phyloP scores from a whole-genome alignment of 2,797 vertebrate genomes.

The Chiroxiphia lanceolata region DNA sequence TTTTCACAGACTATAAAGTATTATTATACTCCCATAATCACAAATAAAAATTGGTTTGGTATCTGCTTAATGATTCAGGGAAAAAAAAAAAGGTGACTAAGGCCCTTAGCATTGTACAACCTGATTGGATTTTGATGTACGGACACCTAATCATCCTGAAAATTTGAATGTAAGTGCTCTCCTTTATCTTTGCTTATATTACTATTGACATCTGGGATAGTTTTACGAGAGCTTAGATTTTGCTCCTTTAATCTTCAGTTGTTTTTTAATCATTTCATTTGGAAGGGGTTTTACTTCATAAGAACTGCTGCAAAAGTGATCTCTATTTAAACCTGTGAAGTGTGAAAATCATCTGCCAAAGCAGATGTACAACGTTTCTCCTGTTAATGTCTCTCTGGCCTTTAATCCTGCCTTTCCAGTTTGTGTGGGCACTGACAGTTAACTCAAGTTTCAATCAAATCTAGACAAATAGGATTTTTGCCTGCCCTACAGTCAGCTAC shows the following conservation, averaged over 20 bases:
- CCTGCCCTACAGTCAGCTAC: slow-evolving; percentile 1
- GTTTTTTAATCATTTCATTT: slow-evolving; percentile 10
- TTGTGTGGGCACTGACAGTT: slow-evolving; percentile 26
- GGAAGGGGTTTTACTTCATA: slow-evolving; percentile 37
- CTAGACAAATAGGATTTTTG: slow-evolving; percentile 21
- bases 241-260: slow-evolving; percentile 12
- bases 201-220: not conserved
- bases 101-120: not conserved
- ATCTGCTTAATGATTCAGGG: not conserved
- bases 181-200: not conserved
- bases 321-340: slow-evolving; percentile 61
- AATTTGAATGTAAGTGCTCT: not conserved
- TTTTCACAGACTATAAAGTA: not conserved
- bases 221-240: not conserved
- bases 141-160: not conserved
- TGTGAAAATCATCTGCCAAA: slow-evolving; percentile 67
- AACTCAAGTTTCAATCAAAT: slow-evolving; percentile 48
- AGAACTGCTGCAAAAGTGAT: slow-evolving; percentile 23
- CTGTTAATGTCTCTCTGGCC: slow-evolving; percentile 48
- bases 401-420: slow-evolving; percentile 37
- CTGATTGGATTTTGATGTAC: not conserved
- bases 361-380: slow-evolving; percentile 40
- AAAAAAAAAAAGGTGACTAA: not conserved
- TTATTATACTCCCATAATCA: not conserved
- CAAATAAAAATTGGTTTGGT: not conserved